Evolutionary conservation across 2,797 vertebrate species (phyloP).

Genomic region (Phylloscopus collybita): DNA sequence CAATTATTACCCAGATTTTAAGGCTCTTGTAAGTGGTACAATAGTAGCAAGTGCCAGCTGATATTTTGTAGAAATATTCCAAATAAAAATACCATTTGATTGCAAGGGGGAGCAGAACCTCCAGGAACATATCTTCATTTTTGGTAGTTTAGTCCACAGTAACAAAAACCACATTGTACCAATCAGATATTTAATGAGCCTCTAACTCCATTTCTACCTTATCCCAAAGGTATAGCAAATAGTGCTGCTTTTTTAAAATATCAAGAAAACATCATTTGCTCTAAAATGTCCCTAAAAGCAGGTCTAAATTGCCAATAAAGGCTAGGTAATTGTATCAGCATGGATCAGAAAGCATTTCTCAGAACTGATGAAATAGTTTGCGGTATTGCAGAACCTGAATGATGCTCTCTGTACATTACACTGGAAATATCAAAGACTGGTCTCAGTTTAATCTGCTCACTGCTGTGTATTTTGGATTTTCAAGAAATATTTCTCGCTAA

Average conservation of each 20-base stretch:
- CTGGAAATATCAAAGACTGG: constrained; percentile 68
- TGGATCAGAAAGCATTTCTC: constrained; percentile 87
- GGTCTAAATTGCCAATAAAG: constrained; percentile 87
- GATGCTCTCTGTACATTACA: constrained; percentile 58
- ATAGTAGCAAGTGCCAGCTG: constrained; percentile 30
- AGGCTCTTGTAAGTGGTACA: constrained; percentile 7
- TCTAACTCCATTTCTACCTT: constrained; percentile 82
- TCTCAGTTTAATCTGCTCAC: constrained; percentile 72
- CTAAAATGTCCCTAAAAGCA: constrained; percentile 86
- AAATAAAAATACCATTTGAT: constrained; percentile 45
- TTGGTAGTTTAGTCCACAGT: constrained; percentile 64
- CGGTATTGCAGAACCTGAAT: constrained; percentile 71
- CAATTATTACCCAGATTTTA: constrained; percentile 59
- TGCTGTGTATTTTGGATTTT: constrained; percentile 72
- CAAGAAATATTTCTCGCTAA: constrained; percentile 73
- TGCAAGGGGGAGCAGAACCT: constrained; percentile 40
- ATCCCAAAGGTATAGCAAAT: constrained; percentile 84
- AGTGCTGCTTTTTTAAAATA: constrained; percentile 81
- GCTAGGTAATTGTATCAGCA: constrained; percentile 86
- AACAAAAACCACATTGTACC: constrained; percentile 77
- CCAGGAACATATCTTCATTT: constrained; percentile 62
- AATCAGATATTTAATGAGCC: constrained; percentile 82
- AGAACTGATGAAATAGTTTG: constrained; percentile 80
- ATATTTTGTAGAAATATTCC: constrained; percentile 62
- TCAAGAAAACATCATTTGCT: constrained; percentile 86